Evolutionary conservation across 2,797 vertebrate genomes (phyloP).

Genomic region (Cossypha niveicapilla): DNA sequence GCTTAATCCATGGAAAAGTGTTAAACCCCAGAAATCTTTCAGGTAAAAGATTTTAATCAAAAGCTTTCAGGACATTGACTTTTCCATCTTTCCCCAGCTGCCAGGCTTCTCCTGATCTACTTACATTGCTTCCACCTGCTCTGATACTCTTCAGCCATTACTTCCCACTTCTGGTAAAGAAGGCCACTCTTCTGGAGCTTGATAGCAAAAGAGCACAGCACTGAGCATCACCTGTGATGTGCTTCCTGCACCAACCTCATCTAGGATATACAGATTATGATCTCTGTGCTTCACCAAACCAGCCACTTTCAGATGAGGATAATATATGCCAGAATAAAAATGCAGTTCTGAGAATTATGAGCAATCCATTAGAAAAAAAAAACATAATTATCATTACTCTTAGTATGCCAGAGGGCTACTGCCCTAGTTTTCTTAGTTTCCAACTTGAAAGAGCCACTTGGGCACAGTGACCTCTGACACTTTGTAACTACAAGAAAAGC

Average conservation of each 20-base stretch:
- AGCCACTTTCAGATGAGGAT: not conserved
- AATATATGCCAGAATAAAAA: not conserved
- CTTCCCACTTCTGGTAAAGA: not conserved
- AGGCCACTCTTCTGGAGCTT: not conserved
- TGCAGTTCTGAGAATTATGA: not conserved
- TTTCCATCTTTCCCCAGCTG: not conserved
- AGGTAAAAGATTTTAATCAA: not conserved
- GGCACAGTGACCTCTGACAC: not conserved
- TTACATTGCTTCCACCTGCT: not conserved
- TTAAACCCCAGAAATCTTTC: not conserved
- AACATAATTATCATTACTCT: not conserved
- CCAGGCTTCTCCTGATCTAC: not conserved
- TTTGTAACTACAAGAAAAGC: not conserved
- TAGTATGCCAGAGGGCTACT: not conserved
- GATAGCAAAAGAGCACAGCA: not conserved
- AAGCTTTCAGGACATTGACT: not conserved
- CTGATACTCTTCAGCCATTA: not conserved
- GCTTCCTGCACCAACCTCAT: not conserved
- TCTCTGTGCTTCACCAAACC: not conserved
- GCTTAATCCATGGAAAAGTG: not conserved
- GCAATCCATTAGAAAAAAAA: not conserved
- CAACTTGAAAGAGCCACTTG: not conserved
- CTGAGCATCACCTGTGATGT: not conserved
- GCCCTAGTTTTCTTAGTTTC: not conserved
- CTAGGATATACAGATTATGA: fast-evolving